phyloP scores from a whole-genome alignment of 2,797 vertebrate genomes.

The Sebastes nivosus region DNA sequence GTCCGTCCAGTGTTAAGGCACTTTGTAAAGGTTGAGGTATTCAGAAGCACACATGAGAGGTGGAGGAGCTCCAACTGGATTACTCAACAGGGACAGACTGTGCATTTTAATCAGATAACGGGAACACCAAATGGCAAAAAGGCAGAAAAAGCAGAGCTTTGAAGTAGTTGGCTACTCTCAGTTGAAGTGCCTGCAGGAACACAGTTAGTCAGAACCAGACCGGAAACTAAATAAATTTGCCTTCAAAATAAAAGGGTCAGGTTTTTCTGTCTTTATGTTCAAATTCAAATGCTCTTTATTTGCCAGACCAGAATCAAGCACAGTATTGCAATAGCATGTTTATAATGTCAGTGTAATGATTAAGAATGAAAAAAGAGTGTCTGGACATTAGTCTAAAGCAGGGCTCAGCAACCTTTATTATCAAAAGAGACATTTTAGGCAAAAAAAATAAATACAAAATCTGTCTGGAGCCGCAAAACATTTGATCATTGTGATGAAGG shows the following conservation, averaged over 20 bases:
- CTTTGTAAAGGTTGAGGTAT: not conserved
- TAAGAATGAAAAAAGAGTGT: fast-evolving
- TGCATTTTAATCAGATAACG: slow-evolving; percentile 34
- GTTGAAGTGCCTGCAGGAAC: not conserved
- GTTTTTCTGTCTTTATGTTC: not conserved
- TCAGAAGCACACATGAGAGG: not conserved
- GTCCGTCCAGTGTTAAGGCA: not conserved
- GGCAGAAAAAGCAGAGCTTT: not conserved
- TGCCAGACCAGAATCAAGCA: not conserved
- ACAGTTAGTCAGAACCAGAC: not conserved
- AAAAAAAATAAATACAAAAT: too few species aligned
- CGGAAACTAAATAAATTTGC: fast-evolving
- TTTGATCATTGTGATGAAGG: too few species aligned
- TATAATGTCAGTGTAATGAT: not conserved
- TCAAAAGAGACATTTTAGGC: too few species aligned
- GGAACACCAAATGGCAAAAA: not conserved
- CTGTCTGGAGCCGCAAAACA: too few species aligned
- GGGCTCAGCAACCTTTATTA: too few species aligned
- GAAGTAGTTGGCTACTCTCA: not conserved
- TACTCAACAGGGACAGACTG: slow-evolving; percentile 4
- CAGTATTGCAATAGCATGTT: not conserved
- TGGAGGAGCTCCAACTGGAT: not conserved
- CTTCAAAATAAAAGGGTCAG: slow-evolving; percentile 45
- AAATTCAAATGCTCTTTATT: not conserved
- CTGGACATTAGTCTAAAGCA: too few species aligned